These are phyloP conservation scores for Capitella teleta DNA, from an alignment of 1,140 invertebrate genomes.

Conservation along the genomic window DNA sequence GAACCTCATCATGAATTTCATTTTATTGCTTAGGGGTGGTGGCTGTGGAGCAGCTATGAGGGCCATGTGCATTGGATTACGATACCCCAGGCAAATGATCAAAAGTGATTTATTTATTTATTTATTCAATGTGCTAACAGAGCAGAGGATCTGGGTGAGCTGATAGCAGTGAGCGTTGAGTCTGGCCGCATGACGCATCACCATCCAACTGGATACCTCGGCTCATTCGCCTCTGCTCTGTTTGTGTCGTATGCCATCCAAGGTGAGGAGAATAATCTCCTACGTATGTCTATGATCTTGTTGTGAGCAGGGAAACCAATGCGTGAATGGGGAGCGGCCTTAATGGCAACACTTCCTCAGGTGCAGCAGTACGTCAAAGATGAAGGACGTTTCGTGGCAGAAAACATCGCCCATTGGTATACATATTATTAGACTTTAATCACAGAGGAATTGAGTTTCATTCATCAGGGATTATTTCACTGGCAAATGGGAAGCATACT, in stretches of 20 bases:
- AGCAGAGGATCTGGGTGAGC: conserved; percentile 21
- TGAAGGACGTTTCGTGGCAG: conserved; percentile 19
- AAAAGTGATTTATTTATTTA: no score
- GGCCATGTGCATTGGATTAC: conserved; percentile 38
- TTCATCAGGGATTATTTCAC: conserved; percentile 18
- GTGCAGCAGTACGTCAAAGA: conserved; percentile 22
- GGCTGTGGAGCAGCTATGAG: conserved; percentile 41
- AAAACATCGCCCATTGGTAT: conserved; percentile 29
- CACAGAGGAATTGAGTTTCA: not conserved
- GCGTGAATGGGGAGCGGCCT: conserved; percentile 24
- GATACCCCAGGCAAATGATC: conserved; percentile 27
- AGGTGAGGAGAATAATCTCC: conserved; percentile 17
- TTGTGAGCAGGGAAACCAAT: conserved; percentile 20
- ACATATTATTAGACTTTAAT: not conserved
- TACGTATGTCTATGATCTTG: no score
- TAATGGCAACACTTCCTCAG: conserved; percentile 21
- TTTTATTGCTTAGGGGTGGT: conserved; percentile 26
- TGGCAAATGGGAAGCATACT: conserved; percentile 28
- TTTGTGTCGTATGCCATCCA: conserved; percentile 34
- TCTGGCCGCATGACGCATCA: conserved; percentile 39
- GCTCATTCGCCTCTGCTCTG: conserved; percentile 29
- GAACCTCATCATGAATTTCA: no score
- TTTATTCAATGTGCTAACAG: conserved; percentile 11
- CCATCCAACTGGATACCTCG: conserved; percentile 36
- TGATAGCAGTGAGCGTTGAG: conserved; percentile 34